Conservation (phyloP, 1,140 invertebrate species). For the Aricia agestis region DNA sequence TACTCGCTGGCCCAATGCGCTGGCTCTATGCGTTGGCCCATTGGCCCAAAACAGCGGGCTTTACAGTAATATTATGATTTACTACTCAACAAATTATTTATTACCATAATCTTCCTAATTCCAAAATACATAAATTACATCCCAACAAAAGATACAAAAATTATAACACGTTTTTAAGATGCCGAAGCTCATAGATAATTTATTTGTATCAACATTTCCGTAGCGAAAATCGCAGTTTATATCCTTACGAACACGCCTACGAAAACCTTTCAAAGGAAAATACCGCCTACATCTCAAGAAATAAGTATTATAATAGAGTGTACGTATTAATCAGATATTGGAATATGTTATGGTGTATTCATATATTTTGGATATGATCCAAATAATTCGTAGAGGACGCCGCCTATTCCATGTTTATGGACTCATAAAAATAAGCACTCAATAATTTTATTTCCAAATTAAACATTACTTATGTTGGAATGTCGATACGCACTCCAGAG, state of each 20-base stretch:
- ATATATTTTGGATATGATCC: slow-evolving; percentile 39
- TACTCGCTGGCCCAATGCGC: no score
- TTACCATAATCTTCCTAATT: neutral
- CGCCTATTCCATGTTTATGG: slow-evolving; percentile 45
- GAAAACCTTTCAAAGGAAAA: neutral
- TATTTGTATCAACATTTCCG: slow-evolving; percentile 11
- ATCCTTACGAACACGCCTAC: neutral
- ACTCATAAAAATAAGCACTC: slow-evolving; percentile 39
- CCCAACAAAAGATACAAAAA: neutral
- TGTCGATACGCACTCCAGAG: neutral
- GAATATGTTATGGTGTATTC: slow-evolving; percentile 14
- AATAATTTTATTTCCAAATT: slow-evolving; percentile 32
- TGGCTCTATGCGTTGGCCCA: no score
- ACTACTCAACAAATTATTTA: neutral
- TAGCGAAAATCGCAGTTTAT: slow-evolving; percentile 4
- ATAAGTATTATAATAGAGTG: slow-evolving; percentile 5
- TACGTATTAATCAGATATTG: slow-evolving; percentile 1
- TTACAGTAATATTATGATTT: neutral
- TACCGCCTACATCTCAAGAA: neutral
- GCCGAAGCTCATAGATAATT: slow-evolving; percentile 4
- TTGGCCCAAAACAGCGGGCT: no score
- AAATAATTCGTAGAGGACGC: slow-evolving; percentile 38
- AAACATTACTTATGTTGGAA: neutral
- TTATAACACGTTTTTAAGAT: neutral
- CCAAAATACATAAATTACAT: neutral